A percentile compares a stretch with the other conserved stretches of the same genome.
Evolutionary conservation across 2,888 invertebrate species (phyloP).

Genomic region (Hypena proboscidalis): DNA sequence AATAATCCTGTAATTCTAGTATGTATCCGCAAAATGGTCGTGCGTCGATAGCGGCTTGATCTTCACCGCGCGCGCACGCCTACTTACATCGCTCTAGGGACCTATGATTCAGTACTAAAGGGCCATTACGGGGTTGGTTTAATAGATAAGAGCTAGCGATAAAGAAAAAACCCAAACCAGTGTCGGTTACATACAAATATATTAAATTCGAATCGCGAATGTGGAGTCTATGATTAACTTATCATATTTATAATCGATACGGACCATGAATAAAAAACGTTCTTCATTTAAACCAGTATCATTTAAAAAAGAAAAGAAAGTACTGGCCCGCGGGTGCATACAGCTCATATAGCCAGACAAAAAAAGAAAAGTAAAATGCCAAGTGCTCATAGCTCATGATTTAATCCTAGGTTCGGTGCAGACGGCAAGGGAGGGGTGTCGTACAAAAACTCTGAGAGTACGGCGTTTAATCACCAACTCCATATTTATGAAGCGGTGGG

Average conservation of each 20-base stretch:
- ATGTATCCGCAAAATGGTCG: constrained; percentile 39
- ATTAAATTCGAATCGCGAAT: not conserved
- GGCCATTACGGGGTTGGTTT: constrained; percentile 46
- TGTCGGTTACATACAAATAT: not conserved
- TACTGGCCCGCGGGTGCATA: constrained; percentile 26
- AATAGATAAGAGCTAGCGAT: constrained; percentile 32
- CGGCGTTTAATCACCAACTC: constrained; percentile 72
- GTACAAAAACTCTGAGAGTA: constrained; percentile 63
- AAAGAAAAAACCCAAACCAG: not conserved
- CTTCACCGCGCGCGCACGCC: constrained; percentile 39
- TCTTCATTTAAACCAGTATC: constrained; percentile 22
- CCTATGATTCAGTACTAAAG: constrained; percentile 53
- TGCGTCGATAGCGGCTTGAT: constrained; percentile 42
- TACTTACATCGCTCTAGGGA: constrained; percentile 46
- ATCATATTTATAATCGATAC: constrained; percentile 18
- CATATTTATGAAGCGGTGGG: constrained; percentile 76
- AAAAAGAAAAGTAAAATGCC: constrained; percentile 21
- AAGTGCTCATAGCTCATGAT: constrained; percentile 42
- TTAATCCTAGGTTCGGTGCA: constrained; percentile 45
- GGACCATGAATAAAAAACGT: constrained; percentile 20
- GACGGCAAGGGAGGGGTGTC: constrained; percentile 43
- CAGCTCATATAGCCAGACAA: constrained; percentile 24
- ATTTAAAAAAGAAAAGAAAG: constrained; percentile 31
- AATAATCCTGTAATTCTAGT: constrained; percentile 51
- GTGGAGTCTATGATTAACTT: constrained; percentile 1